Percentiles rank a stretch among this genome's conserved stretches.
Conservation (phyloP, 2,797 vertebrate species). For the Pipistrellus kuhlii region DNA sequence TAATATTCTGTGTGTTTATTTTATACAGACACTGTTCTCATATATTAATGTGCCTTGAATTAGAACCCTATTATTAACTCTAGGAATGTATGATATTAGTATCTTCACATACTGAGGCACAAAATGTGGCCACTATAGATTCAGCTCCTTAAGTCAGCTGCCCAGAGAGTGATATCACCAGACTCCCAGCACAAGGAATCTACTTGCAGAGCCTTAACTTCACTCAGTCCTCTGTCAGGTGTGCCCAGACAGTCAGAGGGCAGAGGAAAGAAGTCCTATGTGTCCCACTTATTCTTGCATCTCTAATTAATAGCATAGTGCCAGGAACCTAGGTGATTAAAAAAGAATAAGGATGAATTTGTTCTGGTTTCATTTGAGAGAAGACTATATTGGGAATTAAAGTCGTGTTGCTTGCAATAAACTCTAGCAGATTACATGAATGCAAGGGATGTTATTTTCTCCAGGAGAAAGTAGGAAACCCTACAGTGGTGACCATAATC, state of each 20-base stretch:
- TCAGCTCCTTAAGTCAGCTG: neutral
- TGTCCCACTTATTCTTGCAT: neutral
- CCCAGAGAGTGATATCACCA: neutral
- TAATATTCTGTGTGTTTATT: neutral
- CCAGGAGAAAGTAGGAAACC: neutral
- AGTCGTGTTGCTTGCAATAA: neutral
- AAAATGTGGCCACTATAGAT: neutral
- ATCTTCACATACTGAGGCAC: neutral
- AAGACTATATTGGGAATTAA: neutral
- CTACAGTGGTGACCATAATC: neutral
- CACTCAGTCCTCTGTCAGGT: neutral
- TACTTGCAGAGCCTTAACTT: neutral
- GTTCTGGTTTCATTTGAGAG: neutral
- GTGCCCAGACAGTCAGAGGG: neutral
- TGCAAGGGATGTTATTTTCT: neutral
- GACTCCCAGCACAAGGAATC: neutral
- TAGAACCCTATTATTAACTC: neutral
- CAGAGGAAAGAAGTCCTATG: neutral
- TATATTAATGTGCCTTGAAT: neutral
- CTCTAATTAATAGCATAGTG: neutral
- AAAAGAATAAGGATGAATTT: neutral
- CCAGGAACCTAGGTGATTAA: neutral
- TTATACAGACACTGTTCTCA: neutral
- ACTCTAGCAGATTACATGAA: neutral
- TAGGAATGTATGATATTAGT: neutral